Conservation (phyloP, 2,888 invertebrate species). For the Tetheella fluctuosa region DNA sequence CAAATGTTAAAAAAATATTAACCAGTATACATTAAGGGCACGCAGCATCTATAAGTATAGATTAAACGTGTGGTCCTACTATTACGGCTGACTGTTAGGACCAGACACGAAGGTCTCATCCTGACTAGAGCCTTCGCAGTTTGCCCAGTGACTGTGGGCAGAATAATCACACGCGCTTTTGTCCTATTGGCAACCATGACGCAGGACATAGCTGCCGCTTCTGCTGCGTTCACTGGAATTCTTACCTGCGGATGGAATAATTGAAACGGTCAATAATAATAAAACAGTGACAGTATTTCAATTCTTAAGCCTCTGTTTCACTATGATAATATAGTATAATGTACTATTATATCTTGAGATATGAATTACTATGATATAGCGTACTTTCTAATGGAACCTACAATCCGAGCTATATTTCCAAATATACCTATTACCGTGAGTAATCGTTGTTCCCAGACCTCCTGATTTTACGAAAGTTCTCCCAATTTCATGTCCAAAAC, state of each 20-base stretch:
- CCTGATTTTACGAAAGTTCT: too few species aligned
- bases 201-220: slow-evolving; percentile 58
- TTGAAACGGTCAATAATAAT: too few species aligned
- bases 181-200: slow-evolving; percentile 51
- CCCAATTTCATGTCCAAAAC: too few species aligned
- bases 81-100: slow-evolving; percentile 86
- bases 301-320: too few species aligned
- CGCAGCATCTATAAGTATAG: slow-evolving; percentile 84
- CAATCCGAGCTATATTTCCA: too few species aligned
- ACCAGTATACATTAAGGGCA: slow-evolving; percentile 84
- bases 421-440: too few species aligned
- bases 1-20: background rate
- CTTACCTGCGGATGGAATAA: slow-evolving; percentile 40
- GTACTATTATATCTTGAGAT: too few species aligned
- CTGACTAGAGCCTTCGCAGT: slow-evolving; percentile 85
- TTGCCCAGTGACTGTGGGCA: slow-evolving; percentile 85
- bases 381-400: too few species aligned
- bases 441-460: too few species aligned
- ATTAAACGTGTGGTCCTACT: slow-evolving; percentile 83
- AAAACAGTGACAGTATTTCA: too few species aligned
- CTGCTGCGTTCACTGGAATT: slow-evolving; percentile 66
- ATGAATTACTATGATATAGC: too few species aligned
- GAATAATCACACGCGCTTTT: slow-evolving; percentile 80
- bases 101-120: slow-evolving; percentile 85
- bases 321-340: too few species aligned